Percentiles rank a stretch among this genome's conserved stretches.
These are phyloP conservation scores for Mamestra configurata DNA, from an alignment of 1,140 invertebrate species.

Conservation along the genomic window DNA sequence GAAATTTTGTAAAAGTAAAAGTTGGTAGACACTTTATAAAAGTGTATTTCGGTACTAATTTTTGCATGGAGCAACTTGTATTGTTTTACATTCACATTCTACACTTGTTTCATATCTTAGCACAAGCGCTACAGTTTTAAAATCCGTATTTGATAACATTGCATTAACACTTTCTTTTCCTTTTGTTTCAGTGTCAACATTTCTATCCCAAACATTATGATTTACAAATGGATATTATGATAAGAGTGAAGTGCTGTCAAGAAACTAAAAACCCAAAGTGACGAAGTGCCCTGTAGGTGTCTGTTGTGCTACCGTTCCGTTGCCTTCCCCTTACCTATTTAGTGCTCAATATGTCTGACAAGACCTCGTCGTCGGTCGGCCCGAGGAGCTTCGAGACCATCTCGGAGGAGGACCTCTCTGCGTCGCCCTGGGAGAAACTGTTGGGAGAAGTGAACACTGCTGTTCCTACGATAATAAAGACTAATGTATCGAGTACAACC, in stretches of 20 bases:
- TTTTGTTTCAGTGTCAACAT: slow-evolving; percentile 87
- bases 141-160: not conserved
- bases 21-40: slow-evolving; percentile 47
- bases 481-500: slow-evolving; percentile 81
- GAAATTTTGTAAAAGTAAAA: slow-evolving; percentile 65
- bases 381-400: slow-evolving; percentile 86
- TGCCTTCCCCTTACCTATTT: slow-evolving; percentile 60
- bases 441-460: slow-evolving; percentile 80
- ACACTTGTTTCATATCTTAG: slow-evolving; percentile 14
- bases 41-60: not conserved
- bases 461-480: slow-evolving; percentile 86
- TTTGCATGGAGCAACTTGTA: not conserved
- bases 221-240: slow-evolving; percentile 88
- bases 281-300: slow-evolving; percentile 83
- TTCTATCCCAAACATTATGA: slow-evolving; percentile 88
- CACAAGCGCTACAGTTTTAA: not conserved
- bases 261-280: slow-evolving; percentile 88
- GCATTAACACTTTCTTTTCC: not conserved
- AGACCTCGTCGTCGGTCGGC: slow-evolving; percentile 82
- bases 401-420: slow-evolving; percentile 81
- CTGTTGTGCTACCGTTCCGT: slow-evolving; percentile 79
- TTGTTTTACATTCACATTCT: not conserved
- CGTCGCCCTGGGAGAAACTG: slow-evolving; percentile 85
- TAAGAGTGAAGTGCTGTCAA: slow-evolving; percentile 88
- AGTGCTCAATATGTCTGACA: slow-evolving; percentile 81